Conservation (phyloP, 2,797 vertebrate genomes). For the Lepidocolaptes lacrymiger region DNA sequence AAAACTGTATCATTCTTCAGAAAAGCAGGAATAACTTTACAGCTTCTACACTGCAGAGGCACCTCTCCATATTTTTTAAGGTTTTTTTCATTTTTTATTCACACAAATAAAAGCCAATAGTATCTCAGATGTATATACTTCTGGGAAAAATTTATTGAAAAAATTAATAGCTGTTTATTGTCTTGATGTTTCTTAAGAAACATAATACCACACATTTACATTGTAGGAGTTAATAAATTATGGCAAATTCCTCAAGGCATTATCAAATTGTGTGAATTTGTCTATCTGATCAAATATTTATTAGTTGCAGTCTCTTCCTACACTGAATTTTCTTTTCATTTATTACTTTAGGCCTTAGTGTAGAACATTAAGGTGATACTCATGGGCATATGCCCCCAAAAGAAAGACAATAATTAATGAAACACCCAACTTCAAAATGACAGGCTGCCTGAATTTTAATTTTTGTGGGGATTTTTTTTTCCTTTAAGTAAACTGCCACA, state of each 20-base stretch:
- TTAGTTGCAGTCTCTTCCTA: conserved; percentile 72
- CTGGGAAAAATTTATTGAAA: background rate
- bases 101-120: background rate
- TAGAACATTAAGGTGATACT: conserved; percentile 35
- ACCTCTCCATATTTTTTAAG: background rate
- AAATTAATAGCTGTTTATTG: background rate
- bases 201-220: background rate
- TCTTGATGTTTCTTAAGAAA: conserved; percentile 20
- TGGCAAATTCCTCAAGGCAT: conserved; percentile 73
- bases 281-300: conserved; percentile 80
- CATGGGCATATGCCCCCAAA: conserved; percentile 46
- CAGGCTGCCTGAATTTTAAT: conserved; percentile 32
- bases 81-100: background rate
- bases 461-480: background rate
- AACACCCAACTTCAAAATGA: conserved; percentile 60
- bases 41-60: background rate
- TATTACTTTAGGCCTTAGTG: conserved; percentile 51
- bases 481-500: conserved; percentile 25
- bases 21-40: background rate
- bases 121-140: background rate
- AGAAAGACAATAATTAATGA: conserved; percentile 51
- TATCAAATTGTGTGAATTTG: conserved; percentile 77
- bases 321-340: conserved; percentile 63
- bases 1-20: background rate
- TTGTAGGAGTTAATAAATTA: conserved; percentile 66